Base-by-base conservation (phyloP, 2,113 vertebrate genomes). In the Sebastes fasciatus region DNA sequence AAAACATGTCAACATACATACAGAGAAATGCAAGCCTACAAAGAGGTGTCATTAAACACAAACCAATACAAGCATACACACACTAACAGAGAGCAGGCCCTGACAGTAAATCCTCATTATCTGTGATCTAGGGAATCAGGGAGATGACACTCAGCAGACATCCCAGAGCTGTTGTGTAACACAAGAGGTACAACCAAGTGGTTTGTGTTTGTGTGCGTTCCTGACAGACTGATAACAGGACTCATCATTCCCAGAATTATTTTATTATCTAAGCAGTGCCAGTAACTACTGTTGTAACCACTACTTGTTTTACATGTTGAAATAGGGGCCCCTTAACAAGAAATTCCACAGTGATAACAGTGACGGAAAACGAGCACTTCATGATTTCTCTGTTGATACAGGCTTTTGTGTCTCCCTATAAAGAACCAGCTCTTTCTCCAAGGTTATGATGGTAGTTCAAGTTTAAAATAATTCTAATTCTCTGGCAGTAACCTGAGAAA, bases 61-160 rank as follows among this genome's bases (percentile, higher is more conserved):
- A 43, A 46, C 40, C n/a, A 26, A 79, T 26, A 5, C 12, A 64
- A 68, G 5, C 46, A 26, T 26, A 60, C 23, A 60, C 34, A 80
- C 68, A 66, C 9, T 71, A 67, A 74, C 46, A 77, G 9, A 62
- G 16, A 63, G 13, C 45, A 77, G 80, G 67, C 64, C 23, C 13
- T 45, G 11, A 74, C 74, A 82, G 79, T 85, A 90, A 85, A 85
- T 83, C 57, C n/a, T 67, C 74, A 84, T 88, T 80, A 72, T 84
- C 77, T 72, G 72, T 77, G 66, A 83, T 60, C 4, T 57, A 54
- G 46, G 43, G 80, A 69, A 55, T 58, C 40, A 55, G 26, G 54
- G 54, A 46, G 52, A 68, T 72, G 70, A 83, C 77, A 90, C 40
- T 58, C 11, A 51, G 77, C 77, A 86, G 80, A 75, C n/a, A 45